These are phyloP conservation scores for Carcina quercana DNA, from an alignment of 2,888 invertebrate species.

Conservation along the genomic window DNA sequence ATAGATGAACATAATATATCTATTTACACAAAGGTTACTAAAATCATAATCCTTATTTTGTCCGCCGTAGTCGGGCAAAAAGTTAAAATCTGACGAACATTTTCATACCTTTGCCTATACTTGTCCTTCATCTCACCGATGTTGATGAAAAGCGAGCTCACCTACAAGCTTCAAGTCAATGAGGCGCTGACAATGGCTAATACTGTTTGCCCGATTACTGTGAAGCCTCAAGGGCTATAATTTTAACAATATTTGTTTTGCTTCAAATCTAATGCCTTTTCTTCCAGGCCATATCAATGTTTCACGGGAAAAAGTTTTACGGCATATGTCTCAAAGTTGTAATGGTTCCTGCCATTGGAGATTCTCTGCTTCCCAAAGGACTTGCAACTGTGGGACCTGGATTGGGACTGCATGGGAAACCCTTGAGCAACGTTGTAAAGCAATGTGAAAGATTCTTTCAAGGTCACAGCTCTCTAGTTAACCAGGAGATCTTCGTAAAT, in stretches of 20 bases:
- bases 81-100: too few relatives aligned
- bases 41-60: too few relatives aligned
- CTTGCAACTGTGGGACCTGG: slow-evolving; percentile 39
- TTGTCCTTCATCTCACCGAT: too few relatives aligned
- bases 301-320: slow-evolving; percentile 40
- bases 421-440: slow-evolving; percentile 34
- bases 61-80: too few relatives aligned
- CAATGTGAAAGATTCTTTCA: slow-evolving; percentile 38
- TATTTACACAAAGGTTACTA: too few relatives aligned
- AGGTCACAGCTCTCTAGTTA: slow-evolving; percentile 23
- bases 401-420: slow-evolving; percentile 37
- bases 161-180: too few relatives aligned
- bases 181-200: too few relatives aligned
- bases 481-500: slow-evolving; percentile 20
- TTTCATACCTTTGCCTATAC: too few relatives aligned
- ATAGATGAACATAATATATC: too few relatives aligned
- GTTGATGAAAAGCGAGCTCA: too few relatives aligned
- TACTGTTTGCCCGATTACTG: too few relatives aligned
- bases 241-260: not conserved
- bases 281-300: slow-evolving; percentile 58
- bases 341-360: slow-evolving; percentile 26
- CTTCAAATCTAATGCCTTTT: not conserved
- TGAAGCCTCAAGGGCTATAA: too few relatives aligned
- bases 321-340: slow-evolving; percentile 34
- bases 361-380: slow-evolving; percentile 43